A percentile compares a stretch with the other conserved stretches of the same genome.
Evolutionary conservation across 2,113 vertebrate species (phyloP).

Genomic region (Copsychus sechellarum): DNA sequence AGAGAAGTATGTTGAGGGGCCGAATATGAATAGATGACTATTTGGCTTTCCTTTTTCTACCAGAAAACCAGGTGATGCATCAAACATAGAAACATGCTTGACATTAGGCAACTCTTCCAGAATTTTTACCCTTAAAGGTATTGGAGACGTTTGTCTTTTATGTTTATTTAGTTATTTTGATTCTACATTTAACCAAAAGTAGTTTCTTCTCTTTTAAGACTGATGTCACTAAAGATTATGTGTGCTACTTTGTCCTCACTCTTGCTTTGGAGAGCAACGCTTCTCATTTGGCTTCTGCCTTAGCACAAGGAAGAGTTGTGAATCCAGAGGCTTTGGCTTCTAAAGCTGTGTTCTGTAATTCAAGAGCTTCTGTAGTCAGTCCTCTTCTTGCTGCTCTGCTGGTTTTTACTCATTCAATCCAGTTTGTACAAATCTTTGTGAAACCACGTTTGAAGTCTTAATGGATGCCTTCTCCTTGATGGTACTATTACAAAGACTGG

Average conservation of each 20-base stretch:
- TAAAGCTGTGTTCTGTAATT: neutral
- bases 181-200: neutral
- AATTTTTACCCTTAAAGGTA: neutral
- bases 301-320: accelerated
- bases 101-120: neutral
- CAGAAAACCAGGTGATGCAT: neutral
- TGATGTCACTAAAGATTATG: neutral
- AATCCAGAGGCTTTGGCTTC: neutral
- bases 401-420: neutral
- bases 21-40: neutral
- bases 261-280: neutral
- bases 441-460: neutral
- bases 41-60: neutral
- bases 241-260: neutral
- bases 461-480: neutral
- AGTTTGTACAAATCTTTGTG: neutral
- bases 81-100: neutral
- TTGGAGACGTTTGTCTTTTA: neutral
- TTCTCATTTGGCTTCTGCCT: neutral
- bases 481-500: neutral
- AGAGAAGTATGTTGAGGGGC: neutral
- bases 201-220: neutral
- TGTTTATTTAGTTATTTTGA: neutral
- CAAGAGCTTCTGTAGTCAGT: neutral
- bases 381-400: neutral